Base-by-base conservation (phyloP, 1,140 invertebrate genomes). In the Drosophila takahashii region DNA sequence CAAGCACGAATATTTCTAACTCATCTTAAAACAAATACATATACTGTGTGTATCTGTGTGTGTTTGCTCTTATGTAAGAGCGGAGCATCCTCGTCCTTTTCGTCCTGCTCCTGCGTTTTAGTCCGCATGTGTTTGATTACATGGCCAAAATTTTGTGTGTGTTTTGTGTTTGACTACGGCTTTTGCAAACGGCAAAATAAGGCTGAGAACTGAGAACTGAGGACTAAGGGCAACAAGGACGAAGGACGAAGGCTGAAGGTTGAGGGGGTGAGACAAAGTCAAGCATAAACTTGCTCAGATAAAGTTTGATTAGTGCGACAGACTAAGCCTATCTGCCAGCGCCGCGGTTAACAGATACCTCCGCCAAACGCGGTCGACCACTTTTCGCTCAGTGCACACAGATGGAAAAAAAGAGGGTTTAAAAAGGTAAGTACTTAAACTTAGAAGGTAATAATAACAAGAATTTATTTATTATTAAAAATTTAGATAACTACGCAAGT, bases 1-100 rank as follows among this genome's bases (percentile, higher is more conserved):
- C 70, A 76, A 76, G 84, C 84, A 89, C 84, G 67, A 76, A 89
- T 84, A 89, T 79, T 89, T 87, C 83, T 72, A 85, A 87, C 81
- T 87, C 79, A 85, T 85, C 79, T 87, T 78, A 79, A 84, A 76
- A 75, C 75, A 86, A 81, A 76, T 57, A 66, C 62, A 70, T 22
- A 22, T 3, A 22, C 1, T 22, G 8, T 39, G 16, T 48, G 34
- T 60, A 29, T 37, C 22, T 29, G 22, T 29, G 22, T 47, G 13
- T 47, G 45, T 27, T 22, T 45, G 9, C 29, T 16, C 44, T 64
- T 50, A 73, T 41, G 34, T 53, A 36, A 75, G 52, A 75, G 50
- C 26, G n/a, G n/a, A 27, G 22, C 56, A 10, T 39, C 58, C 26
- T n/a, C 36, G 13, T 44, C 59, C 45, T 34, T 34, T 29, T 59